Evolutionary conservation across 2,797 vertebrate genomes (phyloP).

Genomic region (Hydrophis major): DNA sequence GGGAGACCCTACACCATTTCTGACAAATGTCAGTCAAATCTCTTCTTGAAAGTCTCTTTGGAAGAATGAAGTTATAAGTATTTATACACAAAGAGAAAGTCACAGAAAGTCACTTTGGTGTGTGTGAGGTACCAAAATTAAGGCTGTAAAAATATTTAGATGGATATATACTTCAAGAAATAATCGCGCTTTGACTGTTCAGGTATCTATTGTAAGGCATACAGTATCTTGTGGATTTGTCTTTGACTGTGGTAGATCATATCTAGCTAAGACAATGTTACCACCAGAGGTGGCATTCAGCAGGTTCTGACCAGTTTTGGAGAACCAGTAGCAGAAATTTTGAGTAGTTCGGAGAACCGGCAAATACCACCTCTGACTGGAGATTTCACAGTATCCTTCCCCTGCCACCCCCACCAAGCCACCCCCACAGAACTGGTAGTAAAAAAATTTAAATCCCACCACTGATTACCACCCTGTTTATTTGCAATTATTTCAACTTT

Average conservation of each 20-base stretch:
- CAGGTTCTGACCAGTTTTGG: no score
- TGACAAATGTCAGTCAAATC: no score
- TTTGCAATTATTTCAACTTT: neutral
- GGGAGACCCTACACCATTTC: no score
- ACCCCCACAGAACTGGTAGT: no score
- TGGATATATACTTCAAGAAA: neutral
- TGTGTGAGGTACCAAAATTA: neutral
- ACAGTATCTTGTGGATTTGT: neutral
- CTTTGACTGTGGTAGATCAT: neutral
- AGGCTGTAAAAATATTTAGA: neutral
- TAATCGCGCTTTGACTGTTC: neutral
- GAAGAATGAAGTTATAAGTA: neutral
- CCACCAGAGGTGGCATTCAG: no score
- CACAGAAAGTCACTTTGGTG: neutral
- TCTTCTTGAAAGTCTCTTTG: no score
- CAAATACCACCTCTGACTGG: no score
- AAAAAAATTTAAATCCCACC: no score
- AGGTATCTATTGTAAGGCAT: neutral
- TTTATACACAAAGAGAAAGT: neutral
- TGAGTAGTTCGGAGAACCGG: no score
- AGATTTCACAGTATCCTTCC: no score
- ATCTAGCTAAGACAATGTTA: neutral
- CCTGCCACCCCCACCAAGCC: no score
- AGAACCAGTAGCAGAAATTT: no score
- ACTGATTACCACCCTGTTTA: neutral